Evolutionary conservation across 2,888 invertebrate species (phyloP).

Genomic region (Achlya flavicornis): DNA sequence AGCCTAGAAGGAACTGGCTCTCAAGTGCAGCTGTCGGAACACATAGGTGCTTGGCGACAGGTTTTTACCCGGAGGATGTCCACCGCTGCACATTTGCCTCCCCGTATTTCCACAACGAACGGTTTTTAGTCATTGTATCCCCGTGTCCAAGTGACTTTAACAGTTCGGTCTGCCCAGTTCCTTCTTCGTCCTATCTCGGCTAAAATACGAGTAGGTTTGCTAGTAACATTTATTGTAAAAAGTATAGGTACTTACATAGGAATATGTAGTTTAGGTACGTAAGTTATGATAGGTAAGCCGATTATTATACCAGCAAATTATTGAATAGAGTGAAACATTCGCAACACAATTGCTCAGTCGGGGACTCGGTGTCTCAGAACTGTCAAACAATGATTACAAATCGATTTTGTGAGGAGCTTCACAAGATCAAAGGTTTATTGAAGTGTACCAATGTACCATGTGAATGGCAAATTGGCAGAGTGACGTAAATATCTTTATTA

Average conservation of each 20-base stretch:
- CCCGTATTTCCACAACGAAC: too few species aligned
- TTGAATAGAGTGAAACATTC: conserved; percentile 42
- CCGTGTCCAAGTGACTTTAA: too few species aligned
- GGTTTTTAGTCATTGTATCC: too few species aligned
- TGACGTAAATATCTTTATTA: conserved; percentile 76
- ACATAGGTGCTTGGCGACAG: too few species aligned
- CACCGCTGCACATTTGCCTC: too few species aligned
- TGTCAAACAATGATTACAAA: conserved; percentile 72
- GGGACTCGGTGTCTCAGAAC: conserved; percentile 56
- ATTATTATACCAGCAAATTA: conserved; percentile 49
- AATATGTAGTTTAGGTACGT: not conserved
- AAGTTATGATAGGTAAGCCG: conserved; percentile 37
- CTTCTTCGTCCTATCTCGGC: too few species aligned
- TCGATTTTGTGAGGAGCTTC: conserved; percentile 60
- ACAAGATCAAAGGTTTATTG: conserved; percentile 71
- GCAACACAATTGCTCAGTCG: conserved; percentile 47
- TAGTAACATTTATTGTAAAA: too few species aligned
- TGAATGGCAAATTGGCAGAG: conserved; percentile 72
- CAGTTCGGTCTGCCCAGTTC: too few species aligned
- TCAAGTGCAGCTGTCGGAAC: too few species aligned
- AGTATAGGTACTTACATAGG: not conserved
- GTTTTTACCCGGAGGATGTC: too few species aligned
- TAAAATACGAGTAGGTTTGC: too few species aligned
- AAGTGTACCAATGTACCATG: conserved; percentile 33
- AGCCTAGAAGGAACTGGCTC: too few species aligned